Percentiles rank a stretch among this genome's conserved stretches.
These are phyloP conservation scores for Terrapene triunguis DNA, from an alignment of 2,113 vertebrate genomes.

Conservation along the genomic window DNA sequence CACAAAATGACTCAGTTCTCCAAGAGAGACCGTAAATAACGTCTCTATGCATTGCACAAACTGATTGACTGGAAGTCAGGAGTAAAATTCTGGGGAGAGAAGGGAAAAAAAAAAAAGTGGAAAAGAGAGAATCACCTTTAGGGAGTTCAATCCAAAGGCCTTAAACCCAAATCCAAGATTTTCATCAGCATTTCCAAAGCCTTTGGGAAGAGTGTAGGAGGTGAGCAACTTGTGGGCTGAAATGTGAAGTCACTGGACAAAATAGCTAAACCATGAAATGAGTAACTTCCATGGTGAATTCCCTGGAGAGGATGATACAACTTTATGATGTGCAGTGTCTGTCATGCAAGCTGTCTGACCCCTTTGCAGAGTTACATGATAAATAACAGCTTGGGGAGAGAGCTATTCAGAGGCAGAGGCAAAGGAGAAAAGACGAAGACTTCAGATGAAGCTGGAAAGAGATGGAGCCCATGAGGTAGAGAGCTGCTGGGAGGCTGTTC, in stretches of 20 bases:
- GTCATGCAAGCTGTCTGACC: conserved; percentile 57
- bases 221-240: conserved; percentile 48
- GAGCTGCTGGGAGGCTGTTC: not conserved
- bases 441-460: not conserved
- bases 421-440: not conserved
- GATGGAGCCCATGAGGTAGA: not conserved
- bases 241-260: conserved; percentile 43
- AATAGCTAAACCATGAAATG: conserved; percentile 32
- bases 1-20: conserved; percentile 15
- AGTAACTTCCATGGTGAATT: conserved; percentile 57
- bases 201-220: not conserved
- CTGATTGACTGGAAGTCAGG: not conserved
- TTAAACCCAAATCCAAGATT: conserved; percentile 23
- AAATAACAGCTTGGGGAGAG: conserved; percentile 37
- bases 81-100: not conserved
- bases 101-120: not conserved
- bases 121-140: conserved; percentile 67
- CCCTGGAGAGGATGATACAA: not conserved
- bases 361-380: conserved; percentile 51
- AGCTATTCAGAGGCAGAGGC: not conserved
- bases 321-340: conserved; percentile 35
- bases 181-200: conserved; percentile 40
- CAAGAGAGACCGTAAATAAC: not conserved
- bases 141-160: conserved; percentile 1
- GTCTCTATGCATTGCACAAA: conserved; percentile 32